Evolutionary conservation across 2,888 invertebrate species (phyloP).

Genomic region (Folsomia manolachei): DNA sequence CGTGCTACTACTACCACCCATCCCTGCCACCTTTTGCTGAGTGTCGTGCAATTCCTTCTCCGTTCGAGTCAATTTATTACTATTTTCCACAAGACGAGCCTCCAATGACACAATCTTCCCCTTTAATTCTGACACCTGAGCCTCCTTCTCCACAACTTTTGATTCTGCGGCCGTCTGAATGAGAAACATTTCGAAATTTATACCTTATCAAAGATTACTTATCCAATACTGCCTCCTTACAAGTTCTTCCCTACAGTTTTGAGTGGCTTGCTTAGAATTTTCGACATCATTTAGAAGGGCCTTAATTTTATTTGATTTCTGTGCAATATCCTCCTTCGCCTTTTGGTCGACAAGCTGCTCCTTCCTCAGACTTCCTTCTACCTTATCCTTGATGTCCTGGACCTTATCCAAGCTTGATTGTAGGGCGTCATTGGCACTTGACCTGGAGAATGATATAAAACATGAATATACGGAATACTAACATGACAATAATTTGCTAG

Average conservation of each 20-base stretch:
- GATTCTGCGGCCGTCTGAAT: constrained; percentile 34
- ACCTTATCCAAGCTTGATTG: constrained; percentile 43
- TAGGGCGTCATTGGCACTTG: constrained; percentile 45
- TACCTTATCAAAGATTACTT: not conserved
- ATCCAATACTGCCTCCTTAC: constrained; percentile 35
- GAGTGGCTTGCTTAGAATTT: constrained; percentile 39
- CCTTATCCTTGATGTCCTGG: constrained; percentile 42
- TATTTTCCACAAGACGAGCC: constrained; percentile 47
- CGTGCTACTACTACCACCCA: constrained; percentile 14
- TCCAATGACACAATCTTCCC: constrained; percentile 45
- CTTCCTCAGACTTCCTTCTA: constrained; percentile 38
- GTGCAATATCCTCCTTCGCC: constrained; percentile 28
- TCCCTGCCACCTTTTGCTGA: constrained; percentile 3
- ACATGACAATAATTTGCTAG: constrained; percentile 2
- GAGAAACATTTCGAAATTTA: constrained; percentile 2
- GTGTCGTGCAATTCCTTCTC: constrained; percentile 38
- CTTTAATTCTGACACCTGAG: constrained; percentile 43
- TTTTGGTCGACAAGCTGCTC: constrained; percentile 40
- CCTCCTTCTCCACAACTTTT: constrained; percentile 32
- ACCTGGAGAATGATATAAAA: constrained; percentile 27
- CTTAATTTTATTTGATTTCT: constrained; percentile 37
- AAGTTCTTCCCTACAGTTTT: constrained; percentile 43
- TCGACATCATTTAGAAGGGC: constrained; percentile 44
- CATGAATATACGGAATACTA: not conserved
- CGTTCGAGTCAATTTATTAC: constrained; percentile 35